These are phyloP conservation scores for Nasonia longicornis DNA, from an alignment of 1,140 invertebrate genomes.

Conservation along the genomic window DNA sequence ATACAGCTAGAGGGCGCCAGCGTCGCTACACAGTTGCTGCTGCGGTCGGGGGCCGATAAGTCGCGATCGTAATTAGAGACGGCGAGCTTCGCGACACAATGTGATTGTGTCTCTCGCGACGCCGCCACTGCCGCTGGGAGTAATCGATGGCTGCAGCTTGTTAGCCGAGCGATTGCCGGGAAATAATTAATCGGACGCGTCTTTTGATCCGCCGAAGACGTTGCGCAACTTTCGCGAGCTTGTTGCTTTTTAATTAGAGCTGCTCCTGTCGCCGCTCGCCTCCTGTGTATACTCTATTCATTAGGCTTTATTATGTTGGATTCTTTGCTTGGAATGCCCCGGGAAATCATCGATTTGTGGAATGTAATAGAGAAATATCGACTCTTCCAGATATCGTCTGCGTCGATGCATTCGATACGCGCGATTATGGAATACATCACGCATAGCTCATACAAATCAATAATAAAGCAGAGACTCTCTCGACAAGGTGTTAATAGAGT, in stretches of 20 bases:
- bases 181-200: slow-evolving; percentile 26
- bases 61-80: slow-evolving; percentile 15
- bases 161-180: not conserved
- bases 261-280: not conserved
- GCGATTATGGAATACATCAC: not conserved
- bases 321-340: slow-evolving; percentile 20
- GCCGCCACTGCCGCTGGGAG: not conserved
- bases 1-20: slow-evolving; percentile 3
- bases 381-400: no score
- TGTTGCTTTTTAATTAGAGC: slow-evolving; percentile 42
- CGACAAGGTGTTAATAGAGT: slow-evolving; percentile 2
- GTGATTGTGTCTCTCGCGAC: not conserved
- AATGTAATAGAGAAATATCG: no score
- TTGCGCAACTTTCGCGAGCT: slow-evolving; percentile 15
- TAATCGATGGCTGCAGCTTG: slow-evolving; percentile 20
- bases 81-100: not conserved
- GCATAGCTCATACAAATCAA: not conserved
- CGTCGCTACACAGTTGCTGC: not conserved
- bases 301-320: slow-evolving; percentile 17
- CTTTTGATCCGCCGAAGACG: not conserved
- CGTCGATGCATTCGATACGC: no score
- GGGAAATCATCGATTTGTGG: not conserved
- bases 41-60: slow-evolving; percentile 21
- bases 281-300: not conserved
- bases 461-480: not conserved